Percentiles rank a stretch among this genome's conserved stretches.
Evolutionary conservation across 2,888 invertebrate genomes (phyloP).

Genomic region (Micoletzkya japonica): DNA sequence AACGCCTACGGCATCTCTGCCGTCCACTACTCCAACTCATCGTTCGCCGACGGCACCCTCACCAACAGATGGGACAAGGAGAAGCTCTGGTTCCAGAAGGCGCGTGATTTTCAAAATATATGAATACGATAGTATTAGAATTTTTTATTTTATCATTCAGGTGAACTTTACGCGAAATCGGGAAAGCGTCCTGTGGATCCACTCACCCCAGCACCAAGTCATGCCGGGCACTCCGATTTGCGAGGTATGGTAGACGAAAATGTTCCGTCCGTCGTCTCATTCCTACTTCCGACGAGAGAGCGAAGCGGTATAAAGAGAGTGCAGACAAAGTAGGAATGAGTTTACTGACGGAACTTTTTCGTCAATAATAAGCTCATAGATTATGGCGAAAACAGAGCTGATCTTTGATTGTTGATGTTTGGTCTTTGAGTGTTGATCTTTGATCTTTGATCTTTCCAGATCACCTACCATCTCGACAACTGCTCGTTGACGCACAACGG

Average conservation of each 20-base stretch:
- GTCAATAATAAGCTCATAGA: no score
- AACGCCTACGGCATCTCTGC: slow-evolving; percentile 81
- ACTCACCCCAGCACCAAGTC: slow-evolving; percentile 61
- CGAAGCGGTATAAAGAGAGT: no score
- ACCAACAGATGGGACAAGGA: slow-evolving; percentile 59
- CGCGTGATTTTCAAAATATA: slow-evolving; percentile 12
- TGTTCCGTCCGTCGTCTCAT: neutral
- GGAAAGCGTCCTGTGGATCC: slow-evolving; percentile 62
- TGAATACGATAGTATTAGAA: no score
- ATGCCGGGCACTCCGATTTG: slow-evolving; percentile 71
- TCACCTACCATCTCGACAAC: slow-evolving; percentile 84
- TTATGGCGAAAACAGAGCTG: no score
- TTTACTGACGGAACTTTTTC: no score
- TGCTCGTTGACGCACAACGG: slow-evolving; percentile 83
- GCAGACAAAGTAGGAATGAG: no score
- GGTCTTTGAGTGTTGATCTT: neutral
- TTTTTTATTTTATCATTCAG: slow-evolving; percentile 24
- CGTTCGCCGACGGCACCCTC: slow-evolving; percentile 54
- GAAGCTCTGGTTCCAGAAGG: slow-evolving; percentile 62
- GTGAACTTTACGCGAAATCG: slow-evolving; percentile 60
- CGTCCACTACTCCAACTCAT: slow-evolving; percentile 74
- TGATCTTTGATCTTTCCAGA: slow-evolving; percentile 62
- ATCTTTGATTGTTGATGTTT: no score
- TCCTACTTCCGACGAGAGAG: no score
- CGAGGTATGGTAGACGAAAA: slow-evolving; percentile 78